Percentiles rank a stretch among this genome's conserved stretches.
Conservation (phyloP, 2,797 vertebrate genomes). For the Cirrhinus molitorella region DNA sequence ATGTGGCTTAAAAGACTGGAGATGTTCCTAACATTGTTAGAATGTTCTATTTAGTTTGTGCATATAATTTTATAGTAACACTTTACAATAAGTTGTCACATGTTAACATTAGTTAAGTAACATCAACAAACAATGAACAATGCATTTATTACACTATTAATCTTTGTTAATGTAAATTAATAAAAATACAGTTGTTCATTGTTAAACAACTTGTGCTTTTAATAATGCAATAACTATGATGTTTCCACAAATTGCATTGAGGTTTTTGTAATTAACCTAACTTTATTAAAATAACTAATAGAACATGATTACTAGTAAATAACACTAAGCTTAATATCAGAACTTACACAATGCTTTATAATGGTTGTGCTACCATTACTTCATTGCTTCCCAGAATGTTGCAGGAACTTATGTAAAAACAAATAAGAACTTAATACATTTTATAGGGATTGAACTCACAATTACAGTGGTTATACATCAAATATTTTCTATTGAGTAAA, state of each 20-base stretch:
- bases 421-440: not conserved
- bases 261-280: not conserved
- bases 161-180: too few species aligned
- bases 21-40: not conserved
- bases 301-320: not conserved
- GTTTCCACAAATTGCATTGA: not conserved
- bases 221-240: too few species aligned
- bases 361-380: not conserved
- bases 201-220: too few species aligned
- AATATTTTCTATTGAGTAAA: not conserved
- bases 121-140: too few species aligned
- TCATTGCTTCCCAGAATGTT: not conserved
- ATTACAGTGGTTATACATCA: not conserved
- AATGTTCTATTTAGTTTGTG: not conserved
- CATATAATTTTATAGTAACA: not conserved
- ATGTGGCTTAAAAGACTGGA: not conserved
- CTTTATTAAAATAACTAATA: not conserved
- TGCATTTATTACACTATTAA: too few species aligned
- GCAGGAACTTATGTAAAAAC: not conserved
- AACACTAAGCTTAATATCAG: not conserved
- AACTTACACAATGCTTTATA: not conserved
- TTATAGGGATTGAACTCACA: too few species aligned
- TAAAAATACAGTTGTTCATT: too few species aligned
- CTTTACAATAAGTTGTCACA: too few species aligned
- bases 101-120: too few species aligned